These are phyloP conservation scores for Psittacula derbiana DNA, from an alignment of 2,797 vertebrate species.

Conservation along the genomic window DNA sequence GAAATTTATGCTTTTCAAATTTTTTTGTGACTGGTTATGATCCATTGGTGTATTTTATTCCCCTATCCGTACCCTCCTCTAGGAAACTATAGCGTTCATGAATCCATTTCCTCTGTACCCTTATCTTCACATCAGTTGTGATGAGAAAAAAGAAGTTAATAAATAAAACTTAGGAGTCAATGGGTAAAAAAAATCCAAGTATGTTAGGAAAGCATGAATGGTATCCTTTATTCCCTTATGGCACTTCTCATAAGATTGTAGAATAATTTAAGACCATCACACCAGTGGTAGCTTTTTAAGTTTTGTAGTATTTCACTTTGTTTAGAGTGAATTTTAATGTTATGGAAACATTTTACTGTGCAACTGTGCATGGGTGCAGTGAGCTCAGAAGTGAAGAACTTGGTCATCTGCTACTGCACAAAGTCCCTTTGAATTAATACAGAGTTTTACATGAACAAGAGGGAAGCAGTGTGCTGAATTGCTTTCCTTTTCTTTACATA, in stretches of 20 bases:
- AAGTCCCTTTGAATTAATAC: not conserved
- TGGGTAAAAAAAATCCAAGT: not conserved
- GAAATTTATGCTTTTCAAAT: not conserved
- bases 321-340: not conserved
- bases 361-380: not conserved
- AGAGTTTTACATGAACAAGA: not conserved
- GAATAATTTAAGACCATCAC: not conserved
- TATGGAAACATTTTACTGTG: not conserved
- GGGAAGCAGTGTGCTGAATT: not conserved
- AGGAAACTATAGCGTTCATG: not conserved
- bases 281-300: not conserved
- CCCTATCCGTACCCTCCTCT: not conserved
- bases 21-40: not conserved
- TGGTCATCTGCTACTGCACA: not conserved
- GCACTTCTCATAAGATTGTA: not conserved
- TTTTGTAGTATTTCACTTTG: not conserved
- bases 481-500: not conserved
- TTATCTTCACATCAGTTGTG: not conserved
- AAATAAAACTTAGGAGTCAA: not conserved
- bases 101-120: not conserved
- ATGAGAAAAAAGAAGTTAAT: not conserved
- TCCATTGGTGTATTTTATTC: not conserved
- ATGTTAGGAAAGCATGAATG: not conserved
- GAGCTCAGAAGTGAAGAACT: not conserved
- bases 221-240: not conserved